Evolutionary conservation across 2,797 vertebrate genomes (phyloP).

Genomic region (Nannoperca australis): DNA sequence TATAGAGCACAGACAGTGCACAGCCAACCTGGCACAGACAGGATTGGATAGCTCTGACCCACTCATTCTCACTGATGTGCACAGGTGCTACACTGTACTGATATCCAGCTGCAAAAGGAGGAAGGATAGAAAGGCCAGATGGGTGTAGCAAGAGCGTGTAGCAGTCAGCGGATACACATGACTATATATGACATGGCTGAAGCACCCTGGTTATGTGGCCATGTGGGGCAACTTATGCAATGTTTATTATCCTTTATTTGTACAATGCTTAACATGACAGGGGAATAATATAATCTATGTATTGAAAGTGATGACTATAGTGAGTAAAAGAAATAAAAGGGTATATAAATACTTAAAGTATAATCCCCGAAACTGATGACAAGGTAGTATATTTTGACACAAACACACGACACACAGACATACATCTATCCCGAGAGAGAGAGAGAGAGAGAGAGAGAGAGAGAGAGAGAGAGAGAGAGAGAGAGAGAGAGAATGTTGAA

Average conservation of each 20-base stretch:
- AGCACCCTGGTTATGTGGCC: not conserved
- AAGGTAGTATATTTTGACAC: not conserved
- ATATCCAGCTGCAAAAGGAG: conserved; percentile 30
- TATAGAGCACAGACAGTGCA: conserved; percentile 54
- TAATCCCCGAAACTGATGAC: not conserved
- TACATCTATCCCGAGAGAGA: too few relatives aligned
- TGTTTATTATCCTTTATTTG: conserved; percentile 11
- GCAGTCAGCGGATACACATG: conserved; percentile 6
- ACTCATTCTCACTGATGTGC: conserved; percentile 41
- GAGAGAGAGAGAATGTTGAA: not conserved
- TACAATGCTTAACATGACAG: not conserved
- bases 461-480: too few relatives aligned
- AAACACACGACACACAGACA: too few relatives aligned
- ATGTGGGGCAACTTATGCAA: not conserved
- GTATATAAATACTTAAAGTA: not conserved
- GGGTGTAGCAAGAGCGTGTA: conserved; percentile 1
- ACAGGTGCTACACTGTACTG: conserved; percentile 7
- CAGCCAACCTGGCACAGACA: conserved; percentile 49
- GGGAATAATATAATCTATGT: not conserved
- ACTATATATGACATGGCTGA: not conserved
- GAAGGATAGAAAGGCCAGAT: conserved; percentile 23
- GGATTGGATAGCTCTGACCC: conserved; percentile 47
- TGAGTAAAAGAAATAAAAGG: not conserved
- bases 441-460: too few relatives aligned
- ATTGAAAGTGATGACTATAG: not conserved